Evolutionary conservation across 2,888 invertebrate genomes (phyloP).

Genomic region (Drosophila anomelani): DNA sequence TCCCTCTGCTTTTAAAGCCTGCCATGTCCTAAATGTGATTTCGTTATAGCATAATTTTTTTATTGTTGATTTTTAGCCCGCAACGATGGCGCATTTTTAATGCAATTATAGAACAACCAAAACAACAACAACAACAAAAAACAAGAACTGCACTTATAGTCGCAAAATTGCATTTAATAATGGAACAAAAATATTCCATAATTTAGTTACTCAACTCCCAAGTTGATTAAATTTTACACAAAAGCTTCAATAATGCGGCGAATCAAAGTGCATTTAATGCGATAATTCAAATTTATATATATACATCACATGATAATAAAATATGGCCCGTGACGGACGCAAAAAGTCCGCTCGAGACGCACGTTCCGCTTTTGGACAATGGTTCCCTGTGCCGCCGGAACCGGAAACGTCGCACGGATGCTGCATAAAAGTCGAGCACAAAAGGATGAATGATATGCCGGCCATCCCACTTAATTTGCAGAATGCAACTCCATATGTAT

Average conservation of each 20-base stretch:
- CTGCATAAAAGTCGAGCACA: slow-evolving; percentile 40
- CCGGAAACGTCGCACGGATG: slow-evolving; percentile 40
- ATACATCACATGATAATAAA: slow-evolving; percentile 27
- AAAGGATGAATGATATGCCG: slow-evolving; percentile 38
- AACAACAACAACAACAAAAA: slow-evolving; percentile 6
- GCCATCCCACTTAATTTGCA: slow-evolving; percentile 8
- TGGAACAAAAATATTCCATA: slow-evolving; percentile 38
- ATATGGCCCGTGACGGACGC: slow-evolving; percentile 36
- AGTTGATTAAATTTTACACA: slow-evolving; percentile 53
- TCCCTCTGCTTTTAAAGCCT: neutral
- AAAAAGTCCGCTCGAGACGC: slow-evolving; percentile 30
- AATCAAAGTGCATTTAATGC: slow-evolving; percentile 45
- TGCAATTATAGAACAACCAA: slow-evolving; percentile 55
- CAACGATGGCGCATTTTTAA: slow-evolving; percentile 56
- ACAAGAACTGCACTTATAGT: slow-evolving; percentile 33
- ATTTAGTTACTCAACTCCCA: slow-evolving; percentile 45
- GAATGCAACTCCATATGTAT: slow-evolving; percentile 24
- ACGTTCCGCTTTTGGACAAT: slow-evolving; percentile 29
- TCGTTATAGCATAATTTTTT: slow-evolving; percentile 3
- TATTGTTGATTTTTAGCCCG: slow-evolving; percentile 31
- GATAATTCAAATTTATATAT: slow-evolving; percentile 36
- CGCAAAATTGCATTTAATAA: slow-evolving; percentile 54
- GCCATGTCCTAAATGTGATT: slow-evolving; percentile 9
- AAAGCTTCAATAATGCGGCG: slow-evolving; percentile 35
- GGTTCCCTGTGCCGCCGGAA: slow-evolving; percentile 26